These are phyloP conservation scores for Leptatherina wallacei DNA, from an alignment of 2,797 vertebrate genomes.

Conservation along the genomic window DNA sequence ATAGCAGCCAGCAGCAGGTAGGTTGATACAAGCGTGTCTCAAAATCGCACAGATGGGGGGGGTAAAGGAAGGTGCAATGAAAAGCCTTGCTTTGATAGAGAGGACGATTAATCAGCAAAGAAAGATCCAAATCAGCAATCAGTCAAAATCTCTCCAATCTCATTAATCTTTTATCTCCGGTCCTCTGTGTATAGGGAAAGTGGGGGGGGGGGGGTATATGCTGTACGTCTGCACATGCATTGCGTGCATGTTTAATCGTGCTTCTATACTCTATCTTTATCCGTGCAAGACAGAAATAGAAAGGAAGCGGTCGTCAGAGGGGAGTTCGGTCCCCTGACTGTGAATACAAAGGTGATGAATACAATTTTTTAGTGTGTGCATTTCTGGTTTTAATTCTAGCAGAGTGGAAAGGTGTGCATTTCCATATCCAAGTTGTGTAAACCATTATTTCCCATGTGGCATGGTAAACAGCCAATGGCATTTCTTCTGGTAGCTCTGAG, in stretches of 20 bases:
- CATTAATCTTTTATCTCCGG: conserved; percentile 53
- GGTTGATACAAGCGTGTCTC: conserved; percentile 55
- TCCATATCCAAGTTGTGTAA: conserved; percentile 74
- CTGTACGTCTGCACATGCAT: conserved; percentile 1
- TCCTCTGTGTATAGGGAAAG: conserved; percentile 25
- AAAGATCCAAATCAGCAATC: conserved; percentile 71
- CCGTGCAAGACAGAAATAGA: conserved; percentile 26
- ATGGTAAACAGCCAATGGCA: conserved; percentile 68
- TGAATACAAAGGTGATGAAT: conserved; percentile 49
- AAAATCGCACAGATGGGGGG: conserved; percentile 30
- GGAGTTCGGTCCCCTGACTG: conserved; percentile 31
- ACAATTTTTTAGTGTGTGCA: conserved; percentile 54
- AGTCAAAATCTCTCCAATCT: conserved; percentile 51
- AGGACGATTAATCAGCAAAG: conserved; percentile 66
- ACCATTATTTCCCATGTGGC: conserved; percentile 70
- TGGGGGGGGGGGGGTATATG: conserved; percentile 11
- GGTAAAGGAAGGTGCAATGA: conserved; percentile 48
- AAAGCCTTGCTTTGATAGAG: conserved; percentile 54
- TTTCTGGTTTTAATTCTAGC: conserved; percentile 67
- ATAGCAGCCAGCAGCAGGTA: conserved; percentile 44
- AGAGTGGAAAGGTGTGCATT: conserved; percentile 56
- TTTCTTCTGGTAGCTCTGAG: conserved; percentile 52
- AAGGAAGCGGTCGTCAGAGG: conserved; percentile 1
- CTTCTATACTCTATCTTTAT: conserved; percentile 30
- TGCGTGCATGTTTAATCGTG: conserved; percentile 8